Conservation (phyloP, 53 echinoderm and acorn worm species). For the Holothuria scabra region DNA sequence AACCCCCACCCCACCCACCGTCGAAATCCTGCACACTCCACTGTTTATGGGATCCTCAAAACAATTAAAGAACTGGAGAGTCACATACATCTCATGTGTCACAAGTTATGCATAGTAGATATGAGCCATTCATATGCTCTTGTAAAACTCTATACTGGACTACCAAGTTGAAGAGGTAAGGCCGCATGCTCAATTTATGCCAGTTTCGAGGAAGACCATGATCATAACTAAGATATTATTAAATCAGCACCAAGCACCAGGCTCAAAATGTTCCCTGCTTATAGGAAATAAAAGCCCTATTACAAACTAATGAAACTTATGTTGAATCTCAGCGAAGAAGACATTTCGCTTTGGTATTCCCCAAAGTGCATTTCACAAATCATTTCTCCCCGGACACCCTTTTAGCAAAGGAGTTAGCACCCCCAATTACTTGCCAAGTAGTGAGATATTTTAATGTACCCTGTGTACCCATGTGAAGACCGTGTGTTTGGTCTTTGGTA, state of each 20-base stretch:
- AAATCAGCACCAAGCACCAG: conserved; percentile 55
- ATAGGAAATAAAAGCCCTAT: conserved; percentile 62
- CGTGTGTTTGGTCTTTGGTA: too few species aligned
- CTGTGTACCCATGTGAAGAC: too few species aligned
- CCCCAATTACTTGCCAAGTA: conserved; percentile 56
- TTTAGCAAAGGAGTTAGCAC: conserved; percentile 2
- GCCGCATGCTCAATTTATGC: conserved; percentile 51
- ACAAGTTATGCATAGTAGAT: background rate
- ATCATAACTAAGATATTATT: conserved; percentile 31
- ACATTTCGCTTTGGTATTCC: conserved; percentile 61
- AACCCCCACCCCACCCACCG: too few species aligned
- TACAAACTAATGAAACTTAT: conserved; percentile 67
- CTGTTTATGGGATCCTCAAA: too few species aligned
- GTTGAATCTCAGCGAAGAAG: conserved; percentile 56
- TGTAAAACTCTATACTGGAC: conserved; percentile 53
- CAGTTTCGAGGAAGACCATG: conserved; percentile 60
- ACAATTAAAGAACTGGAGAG: background rate
- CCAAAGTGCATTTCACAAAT: conserved; percentile 64
- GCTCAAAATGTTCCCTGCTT: conserved; percentile 40
- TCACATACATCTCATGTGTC: background rate
- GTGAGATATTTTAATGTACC: conserved; percentile 54
- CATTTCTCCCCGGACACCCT: conserved; percentile 62
- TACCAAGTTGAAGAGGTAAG: conserved; percentile 54
- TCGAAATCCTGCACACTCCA: too few species aligned
- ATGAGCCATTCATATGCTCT: conserved; percentile 53